A percentile compares a stretch with the other conserved stretches of the same genome.
Conservation (phyloP, 2,113 vertebrate genomes). For the Notarius lentiginosus region DNA sequence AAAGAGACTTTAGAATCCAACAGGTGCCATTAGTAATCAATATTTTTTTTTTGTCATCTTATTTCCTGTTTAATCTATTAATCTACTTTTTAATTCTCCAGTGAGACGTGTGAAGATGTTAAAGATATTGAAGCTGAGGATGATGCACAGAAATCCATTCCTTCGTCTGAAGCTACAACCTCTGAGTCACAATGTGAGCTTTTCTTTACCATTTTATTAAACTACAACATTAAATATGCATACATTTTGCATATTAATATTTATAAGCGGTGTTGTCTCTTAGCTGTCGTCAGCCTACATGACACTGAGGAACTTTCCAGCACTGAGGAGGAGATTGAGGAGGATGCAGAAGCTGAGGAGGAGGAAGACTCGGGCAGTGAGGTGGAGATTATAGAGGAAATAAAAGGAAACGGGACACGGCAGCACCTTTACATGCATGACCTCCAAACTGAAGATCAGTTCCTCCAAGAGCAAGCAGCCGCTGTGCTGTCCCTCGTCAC, state of each 20-base stretch:
- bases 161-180: constrained; percentile 64
- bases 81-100: constrained; percentile 32
- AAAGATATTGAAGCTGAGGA: constrained; percentile 50
- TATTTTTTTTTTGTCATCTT: background rate
- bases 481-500: constrained; percentile 66
- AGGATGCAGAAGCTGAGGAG: constrained; percentile 54
- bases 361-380: constrained; percentile 70
- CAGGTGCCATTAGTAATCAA: constrained; percentile 54
- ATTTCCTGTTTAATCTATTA: background rate
- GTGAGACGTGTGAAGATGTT: constrained; percentile 52
- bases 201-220: too few relatives aligned
- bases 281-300: constrained; percentile 76
- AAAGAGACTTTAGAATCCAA: constrained; percentile 52
- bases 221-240: too few relatives aligned
- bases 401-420: constrained; percentile 66
- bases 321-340: constrained; percentile 59
- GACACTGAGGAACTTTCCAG: constrained; percentile 75
- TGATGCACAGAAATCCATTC: constrained; percentile 58
- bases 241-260: background rate
- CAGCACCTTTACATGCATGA: constrained; percentile 63
- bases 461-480: constrained; percentile 65
- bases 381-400: constrained; percentile 75
- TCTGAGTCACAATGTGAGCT: constrained; percentile 74
- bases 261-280: background rate
- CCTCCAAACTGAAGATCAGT: constrained; percentile 56